Conservation (phyloP, 1,140 invertebrate genomes). For the Drosophila oshimai region DNA sequence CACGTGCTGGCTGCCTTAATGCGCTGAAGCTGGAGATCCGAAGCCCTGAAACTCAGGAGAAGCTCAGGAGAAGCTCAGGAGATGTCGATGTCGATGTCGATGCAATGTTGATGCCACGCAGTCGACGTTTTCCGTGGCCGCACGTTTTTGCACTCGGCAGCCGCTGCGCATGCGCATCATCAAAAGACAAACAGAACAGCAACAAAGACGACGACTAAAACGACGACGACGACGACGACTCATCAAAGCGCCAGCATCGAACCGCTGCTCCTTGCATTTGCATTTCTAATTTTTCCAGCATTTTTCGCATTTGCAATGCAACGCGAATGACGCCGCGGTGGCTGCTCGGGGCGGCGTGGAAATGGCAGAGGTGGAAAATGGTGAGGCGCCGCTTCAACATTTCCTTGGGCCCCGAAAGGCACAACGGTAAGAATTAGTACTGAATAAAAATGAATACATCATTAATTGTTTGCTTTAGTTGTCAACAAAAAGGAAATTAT, state of each 20-base stretch:
- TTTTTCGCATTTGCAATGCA: slow-evolving; percentile 55
- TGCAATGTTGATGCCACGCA: slow-evolving; percentile 28
- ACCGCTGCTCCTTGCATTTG: slow-evolving; percentile 53
- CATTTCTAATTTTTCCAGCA: slow-evolving; percentile 70
- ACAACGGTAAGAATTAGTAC: slow-evolving; percentile 1
- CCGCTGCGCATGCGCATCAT: slow-evolving; percentile 71
- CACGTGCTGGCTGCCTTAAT: slow-evolving; percentile 75
- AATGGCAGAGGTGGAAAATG: slow-evolving; percentile 34
- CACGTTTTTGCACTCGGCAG: slow-evolving; percentile 67
- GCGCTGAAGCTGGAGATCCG: no score
- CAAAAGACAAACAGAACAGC: slow-evolving; percentile 57
- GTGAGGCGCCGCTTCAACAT: slow-evolving; percentile 30
- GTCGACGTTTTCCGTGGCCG: slow-evolving; percentile 56
- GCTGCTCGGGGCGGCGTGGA: slow-evolving; percentile 58
- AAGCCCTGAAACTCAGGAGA: no score
- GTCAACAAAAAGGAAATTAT: no score
- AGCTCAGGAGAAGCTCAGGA: no score
- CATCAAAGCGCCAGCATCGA: slow-evolving; percentile 47
- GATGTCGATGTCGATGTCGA: no score
- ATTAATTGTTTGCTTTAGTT: no score
- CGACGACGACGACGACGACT: slow-evolving; percentile 14
- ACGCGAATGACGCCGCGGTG: slow-evolving; percentile 29
- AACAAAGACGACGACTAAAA: background rate
- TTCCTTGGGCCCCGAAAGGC: slow-evolving; percentile 14
- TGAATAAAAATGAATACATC: background rate